phyloP scores from a whole-genome alignment of 1,140 invertebrate species.

The Melitaea cinxia region DNA sequence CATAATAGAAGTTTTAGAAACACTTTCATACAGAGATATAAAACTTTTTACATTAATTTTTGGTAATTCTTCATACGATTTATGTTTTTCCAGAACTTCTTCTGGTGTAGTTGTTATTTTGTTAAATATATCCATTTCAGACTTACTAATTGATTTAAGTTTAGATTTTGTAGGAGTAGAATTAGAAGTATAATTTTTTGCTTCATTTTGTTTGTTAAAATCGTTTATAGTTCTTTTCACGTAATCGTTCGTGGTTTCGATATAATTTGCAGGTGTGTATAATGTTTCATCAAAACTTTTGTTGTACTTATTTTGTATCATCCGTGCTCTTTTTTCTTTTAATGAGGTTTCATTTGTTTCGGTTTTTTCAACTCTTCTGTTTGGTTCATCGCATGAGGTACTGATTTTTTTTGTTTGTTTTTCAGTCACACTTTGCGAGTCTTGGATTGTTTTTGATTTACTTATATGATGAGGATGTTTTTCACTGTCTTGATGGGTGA shows the following conservation, averaged over 20 bases:
- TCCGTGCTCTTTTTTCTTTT: constrained; percentile 26
- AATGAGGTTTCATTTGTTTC: constrained; percentile 12
- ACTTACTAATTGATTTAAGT: constrained; percentile 67
- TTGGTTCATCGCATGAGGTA: background rate
- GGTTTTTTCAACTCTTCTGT: constrained; percentile 2
- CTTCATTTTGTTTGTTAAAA: constrained; percentile 34
- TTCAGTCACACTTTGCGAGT: background rate
- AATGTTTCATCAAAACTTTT: constrained; percentile 27
- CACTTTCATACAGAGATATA: constrained; percentile 70
- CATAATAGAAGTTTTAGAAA: constrained; percentile 52
- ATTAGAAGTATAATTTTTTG: constrained; percentile 28
- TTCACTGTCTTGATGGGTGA: constrained; percentile 40
- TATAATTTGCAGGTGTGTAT: constrained; percentile 3
- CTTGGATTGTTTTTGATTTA: constrained; percentile 16
- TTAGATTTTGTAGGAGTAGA: constrained; percentile 33
- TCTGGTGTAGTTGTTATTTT: constrained; percentile 48
- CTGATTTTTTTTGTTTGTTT: background rate
- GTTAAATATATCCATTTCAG: constrained; percentile 76
- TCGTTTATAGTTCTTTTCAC: constrained; percentile 41
- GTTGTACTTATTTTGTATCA: constrained; percentile 4
- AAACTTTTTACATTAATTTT: constrained; percentile 72
- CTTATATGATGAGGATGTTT: constrained; percentile 27
- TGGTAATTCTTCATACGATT: constrained; percentile 73
- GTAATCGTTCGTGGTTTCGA: constrained; percentile 17
- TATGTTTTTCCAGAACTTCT: constrained; percentile 65